These are phyloP conservation scores for Hirtodrosophila cameraria DNA, from an alignment of 2,888 invertebrate genomes.

Conservation along the genomic window DNA sequence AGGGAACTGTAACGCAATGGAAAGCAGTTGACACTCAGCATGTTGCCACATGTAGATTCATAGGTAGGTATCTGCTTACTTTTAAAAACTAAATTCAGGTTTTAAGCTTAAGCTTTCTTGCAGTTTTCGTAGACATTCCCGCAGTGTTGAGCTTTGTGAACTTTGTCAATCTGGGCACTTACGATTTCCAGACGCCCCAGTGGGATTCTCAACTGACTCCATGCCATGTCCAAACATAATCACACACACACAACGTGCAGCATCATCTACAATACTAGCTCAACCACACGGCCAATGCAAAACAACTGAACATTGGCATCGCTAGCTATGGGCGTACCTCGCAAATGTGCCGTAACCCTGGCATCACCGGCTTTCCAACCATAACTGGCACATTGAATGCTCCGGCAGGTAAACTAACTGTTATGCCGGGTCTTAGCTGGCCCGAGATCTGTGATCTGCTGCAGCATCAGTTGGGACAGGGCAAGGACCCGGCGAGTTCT, in stretches of 20 bases:
- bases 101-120: conserved; percentile 38
- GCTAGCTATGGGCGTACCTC: conserved; percentile 90
- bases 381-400: conserved; percentile 88
- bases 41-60: conserved; percentile 91
- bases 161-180: conserved; percentile 90
- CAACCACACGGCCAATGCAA: conserved; percentile 85
- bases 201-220: conserved; percentile 89
- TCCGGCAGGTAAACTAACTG: conserved; percentile 89
- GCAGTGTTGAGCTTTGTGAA: conserved; percentile 90
- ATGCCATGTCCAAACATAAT: conserved; percentile 89
- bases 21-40: conserved; percentile 87
- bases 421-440: conserved; percentile 90
- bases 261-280: conserved; percentile 88
- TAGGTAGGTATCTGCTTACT: conserved; percentile 85
- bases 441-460: conserved; percentile 91
- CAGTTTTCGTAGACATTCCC: conserved; percentile 91
- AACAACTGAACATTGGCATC: conserved; percentile 89
- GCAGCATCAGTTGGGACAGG: conserved; percentile 85
- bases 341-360: conserved; percentile 90
- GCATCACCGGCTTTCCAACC: conserved; percentile 91
- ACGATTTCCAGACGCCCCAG: conserved; percentile 91
- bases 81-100: not conserved
- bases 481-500: conserved; percentile 83
- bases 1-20: conserved; percentile 89
- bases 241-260: conserved; percentile 88